These are phyloP conservation scores for Sphinx pinastri DNA, from an alignment of 2,888 invertebrate genomes.

Conservation along the genomic window DNA sequence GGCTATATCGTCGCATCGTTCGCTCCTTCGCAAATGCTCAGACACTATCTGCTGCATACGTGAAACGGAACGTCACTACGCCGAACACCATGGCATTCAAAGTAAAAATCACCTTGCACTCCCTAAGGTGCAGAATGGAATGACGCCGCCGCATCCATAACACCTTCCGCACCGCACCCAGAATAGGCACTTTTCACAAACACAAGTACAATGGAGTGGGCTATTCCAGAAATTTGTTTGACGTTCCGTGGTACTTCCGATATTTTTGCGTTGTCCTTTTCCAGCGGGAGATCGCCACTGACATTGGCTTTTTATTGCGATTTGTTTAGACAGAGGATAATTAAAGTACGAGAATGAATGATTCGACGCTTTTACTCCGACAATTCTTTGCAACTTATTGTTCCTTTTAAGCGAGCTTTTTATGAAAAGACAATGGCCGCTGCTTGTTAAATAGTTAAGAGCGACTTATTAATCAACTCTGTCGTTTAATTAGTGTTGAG, in stretches of 20 bases:
- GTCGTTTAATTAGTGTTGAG: constrained; percentile 68
- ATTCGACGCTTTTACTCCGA: constrained; percentile 71
- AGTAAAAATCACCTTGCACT: constrained; percentile 27
- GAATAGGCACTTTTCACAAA: constrained; percentile 50
- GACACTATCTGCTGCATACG: constrained; percentile 53
- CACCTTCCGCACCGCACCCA: constrained; percentile 29
- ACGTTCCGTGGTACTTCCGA: constrained; percentile 58
- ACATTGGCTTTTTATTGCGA: constrained; percentile 68
- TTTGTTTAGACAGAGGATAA: constrained; percentile 81
- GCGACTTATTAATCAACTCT: constrained; percentile 74
- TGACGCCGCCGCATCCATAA: neutral
- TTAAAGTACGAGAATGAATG: constrained; percentile 76
- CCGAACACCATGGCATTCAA: neutral
- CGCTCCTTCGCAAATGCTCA: constrained; percentile 62
- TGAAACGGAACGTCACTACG: constrained; percentile 41
- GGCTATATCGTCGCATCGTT: constrained; percentile 59
- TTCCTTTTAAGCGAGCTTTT: constrained; percentile 63
- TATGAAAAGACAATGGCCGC: constrained; percentile 69
- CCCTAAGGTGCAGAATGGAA: constrained; percentile 23
- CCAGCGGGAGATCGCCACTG: constrained; percentile 50
- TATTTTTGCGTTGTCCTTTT: constrained; percentile 60
- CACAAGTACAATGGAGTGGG: constrained; percentile 56
- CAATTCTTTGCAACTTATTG: constrained; percentile 60
- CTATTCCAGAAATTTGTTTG: constrained; percentile 67
- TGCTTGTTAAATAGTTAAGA: constrained; percentile 74